These are phyloP conservation scores for cattle (Bos taurus) DNA, from an alignment of 2,113 vertebrate genomes.

Conservation along the genomic window DNA sequence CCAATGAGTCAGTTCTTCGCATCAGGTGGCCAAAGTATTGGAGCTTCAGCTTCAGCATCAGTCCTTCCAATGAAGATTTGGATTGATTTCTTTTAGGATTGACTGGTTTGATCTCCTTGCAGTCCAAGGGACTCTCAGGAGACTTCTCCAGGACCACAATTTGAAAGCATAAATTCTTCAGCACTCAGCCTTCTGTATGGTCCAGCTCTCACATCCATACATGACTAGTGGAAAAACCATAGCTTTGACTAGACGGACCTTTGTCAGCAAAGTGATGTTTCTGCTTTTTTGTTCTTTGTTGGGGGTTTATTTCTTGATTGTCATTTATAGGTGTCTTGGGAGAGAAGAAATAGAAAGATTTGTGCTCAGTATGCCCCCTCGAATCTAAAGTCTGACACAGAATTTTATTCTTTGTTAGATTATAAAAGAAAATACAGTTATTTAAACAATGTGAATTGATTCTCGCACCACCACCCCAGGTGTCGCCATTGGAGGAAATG, in stretches of 20 bases:
- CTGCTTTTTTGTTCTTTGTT: neutral
- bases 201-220: neutral
- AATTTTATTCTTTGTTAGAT: neutral
- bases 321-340: neutral
- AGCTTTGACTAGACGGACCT: neutral
- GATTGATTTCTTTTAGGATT: neutral
- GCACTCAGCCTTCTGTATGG: neutral
- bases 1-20: neutral
- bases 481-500: conserved; percentile 54
- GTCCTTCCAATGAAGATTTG: neutral
- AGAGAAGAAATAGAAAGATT: neutral
- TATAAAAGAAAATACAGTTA: neutral
- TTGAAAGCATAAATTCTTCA: neutral
- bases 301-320: neutral
- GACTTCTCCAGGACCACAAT: neutral
- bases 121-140: neutral
- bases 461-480: conserved; percentile 61
- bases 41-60: neutral
- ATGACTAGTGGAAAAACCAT: neutral
- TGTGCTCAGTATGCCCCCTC: neutral
- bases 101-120: neutral
- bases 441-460: neutral
- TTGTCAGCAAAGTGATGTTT: neutral
- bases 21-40: neutral
- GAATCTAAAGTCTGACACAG: neutral